Conservation (phyloP, 2,113 vertebrate genomes). For the Tauraco erythrolophus region DNA sequence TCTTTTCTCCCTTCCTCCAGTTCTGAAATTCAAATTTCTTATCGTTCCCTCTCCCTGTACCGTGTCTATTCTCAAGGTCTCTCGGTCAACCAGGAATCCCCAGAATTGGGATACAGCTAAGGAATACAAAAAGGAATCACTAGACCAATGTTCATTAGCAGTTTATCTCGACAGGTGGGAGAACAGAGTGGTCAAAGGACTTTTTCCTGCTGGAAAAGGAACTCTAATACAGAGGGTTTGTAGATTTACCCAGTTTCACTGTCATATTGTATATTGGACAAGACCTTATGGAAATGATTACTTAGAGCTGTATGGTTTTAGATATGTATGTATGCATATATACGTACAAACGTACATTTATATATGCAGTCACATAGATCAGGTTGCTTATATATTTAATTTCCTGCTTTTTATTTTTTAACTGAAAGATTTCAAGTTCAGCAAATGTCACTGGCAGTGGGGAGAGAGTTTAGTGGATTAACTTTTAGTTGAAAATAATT, state of each 20-base stretch:
- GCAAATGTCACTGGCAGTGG: neutral
- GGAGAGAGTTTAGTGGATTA: neutral
- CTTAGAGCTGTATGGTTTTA: neutral
- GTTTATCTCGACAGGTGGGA: neutral
- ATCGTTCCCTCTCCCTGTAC: neutral
- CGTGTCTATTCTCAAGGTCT: neutral
- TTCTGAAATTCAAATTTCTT: neutral
- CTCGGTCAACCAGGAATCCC: neutral
- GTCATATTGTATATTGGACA: neutral
- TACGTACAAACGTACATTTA: neutral
- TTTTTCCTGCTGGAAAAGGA: slow-evolving; percentile 17
- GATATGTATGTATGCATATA: neutral
- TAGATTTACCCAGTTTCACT: neutral
- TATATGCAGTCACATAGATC: neutral
- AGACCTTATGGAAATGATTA: neutral
- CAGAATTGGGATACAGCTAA: neutral
- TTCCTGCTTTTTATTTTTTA: neutral
- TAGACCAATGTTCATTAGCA: neutral
- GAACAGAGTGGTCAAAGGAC: neutral
- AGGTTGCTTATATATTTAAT: neutral
- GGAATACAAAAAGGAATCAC: neutral
- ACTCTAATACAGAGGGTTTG: neutral
- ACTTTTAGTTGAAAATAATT: neutral
- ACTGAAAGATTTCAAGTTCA: neutral
- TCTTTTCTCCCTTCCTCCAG: neutral